Base-by-base conservation (phyloP, 2,888 invertebrate species). In the Iselma pallidipennis region DNA sequence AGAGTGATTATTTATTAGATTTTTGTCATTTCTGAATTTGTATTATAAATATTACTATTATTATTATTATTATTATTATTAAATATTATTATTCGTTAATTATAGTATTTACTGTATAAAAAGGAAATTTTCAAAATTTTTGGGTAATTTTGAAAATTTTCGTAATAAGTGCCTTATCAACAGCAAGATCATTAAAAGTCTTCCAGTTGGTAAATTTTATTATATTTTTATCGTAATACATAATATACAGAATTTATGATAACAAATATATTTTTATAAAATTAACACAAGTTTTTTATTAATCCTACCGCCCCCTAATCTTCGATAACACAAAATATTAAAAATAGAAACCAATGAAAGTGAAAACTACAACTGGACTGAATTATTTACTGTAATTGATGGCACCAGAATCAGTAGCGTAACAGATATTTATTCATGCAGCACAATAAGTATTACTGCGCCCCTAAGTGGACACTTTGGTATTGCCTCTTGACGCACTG, bases 181-280 rank as follows among this genome's bases (percentile, higher is more conserved):
- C 73, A 73, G 68, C 73, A 73, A 71, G 70, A 73, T 73, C 71
- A 65, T 57, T 59, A 23, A 67, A 42, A 53, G 73, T 73, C 73
- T 73, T 73, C 73, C 73, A 67, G 66, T 69, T 66, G 68, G 59
- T 67, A 61, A 55, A 28, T 51, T 66, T 55, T 64, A 58, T 55
- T 63, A 63, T 61, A 64, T 68, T 65, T 68, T 62, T 66, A 67
- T 65, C 63, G 57, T 63, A 61, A 61, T 52, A 61, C 63, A 59
- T 63, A 61, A 61, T 52, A 61, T 63, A 62, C 59, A 54, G 48
- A 37, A 53, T 54, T 54, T 55, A 49, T 61, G 61, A 28, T 58
- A 66, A 66, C 61, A 65, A 63, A 60, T 50, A 26, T 61, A 62
- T 65, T 61, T 61, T 53, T 50, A 23, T 45, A 59, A 21, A 19